phyloP scores from a whole-genome alignment of 1,140 invertebrate species.

The Drosophila erecta region DNA sequence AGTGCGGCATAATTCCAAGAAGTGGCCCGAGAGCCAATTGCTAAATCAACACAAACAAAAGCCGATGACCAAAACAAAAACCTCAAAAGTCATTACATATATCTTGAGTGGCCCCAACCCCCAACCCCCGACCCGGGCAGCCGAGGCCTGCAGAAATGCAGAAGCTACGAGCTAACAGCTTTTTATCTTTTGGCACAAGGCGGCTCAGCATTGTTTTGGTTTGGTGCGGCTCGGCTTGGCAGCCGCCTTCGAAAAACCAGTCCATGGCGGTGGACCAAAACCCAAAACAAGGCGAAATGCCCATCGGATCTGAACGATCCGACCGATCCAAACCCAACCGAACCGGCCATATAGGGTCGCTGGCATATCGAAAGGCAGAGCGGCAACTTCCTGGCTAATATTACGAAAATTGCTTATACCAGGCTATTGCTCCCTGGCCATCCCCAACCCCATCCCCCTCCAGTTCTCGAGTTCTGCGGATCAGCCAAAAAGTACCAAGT shows the following conservation, averaged over 20 bases:
- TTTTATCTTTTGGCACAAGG: constrained; percentile 79
- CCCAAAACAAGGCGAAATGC: constrained; percentile 16
- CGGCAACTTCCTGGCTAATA: constrained; percentile 79
- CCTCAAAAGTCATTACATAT: constrained; percentile 82
- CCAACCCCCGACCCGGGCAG: constrained; percentile 5
- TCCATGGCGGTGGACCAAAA: constrained; percentile 30
- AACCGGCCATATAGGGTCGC: constrained; percentile 72
- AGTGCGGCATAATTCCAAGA: constrained; percentile 74
- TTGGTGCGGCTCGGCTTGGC: constrained; percentile 18
- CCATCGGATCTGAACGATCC: constrained; percentile 21
- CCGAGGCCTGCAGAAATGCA: constrained; percentile 68
- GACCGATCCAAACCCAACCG: constrained; percentile 32
- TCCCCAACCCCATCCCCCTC: neutral
- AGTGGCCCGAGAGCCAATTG: constrained; percentile 63
- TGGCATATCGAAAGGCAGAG: constrained; percentile 60
- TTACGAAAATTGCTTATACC: constrained; percentile 82
- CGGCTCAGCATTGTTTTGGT: constrained; percentile 59
- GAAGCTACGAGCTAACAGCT: constrained; percentile 84
- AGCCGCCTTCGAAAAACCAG: constrained; percentile 45
- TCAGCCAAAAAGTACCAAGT: constrained; percentile 61
- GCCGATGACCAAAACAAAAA: constrained; percentile 75
- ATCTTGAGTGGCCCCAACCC: constrained; percentile 42
- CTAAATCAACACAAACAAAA: constrained; percentile 71
- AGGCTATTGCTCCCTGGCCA: constrained; percentile 26
- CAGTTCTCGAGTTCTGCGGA: constrained; percentile 27